Evolutionary conservation across 2,797 vertebrate species (phyloP).

Genomic region (Serranus cabrilla): DNA sequence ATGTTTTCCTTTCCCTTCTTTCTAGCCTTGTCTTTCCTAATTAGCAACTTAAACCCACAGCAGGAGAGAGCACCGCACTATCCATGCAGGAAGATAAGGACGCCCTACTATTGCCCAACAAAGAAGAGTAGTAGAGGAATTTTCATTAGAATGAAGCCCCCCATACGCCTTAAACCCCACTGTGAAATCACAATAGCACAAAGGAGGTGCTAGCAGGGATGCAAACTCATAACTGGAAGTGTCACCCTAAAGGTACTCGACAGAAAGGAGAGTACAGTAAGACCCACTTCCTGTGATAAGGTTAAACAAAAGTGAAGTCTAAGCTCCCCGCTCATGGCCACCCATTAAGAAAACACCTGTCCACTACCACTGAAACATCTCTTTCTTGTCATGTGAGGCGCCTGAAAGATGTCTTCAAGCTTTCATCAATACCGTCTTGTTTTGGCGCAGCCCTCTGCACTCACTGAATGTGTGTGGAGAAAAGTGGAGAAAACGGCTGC

Average conservation of each 20-base stretch:
- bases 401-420: conserved; percentile 75
- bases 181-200: conserved; percentile 85
- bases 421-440: conserved; percentile 83
- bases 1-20: conserved; percentile 75
- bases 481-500: conserved; percentile 73
- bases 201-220: conserved; percentile 77
- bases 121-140: conserved; percentile 86
- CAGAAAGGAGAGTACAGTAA: conserved; percentile 69
- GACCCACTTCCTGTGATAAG: conserved; percentile 60
- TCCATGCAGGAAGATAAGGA: conserved; percentile 83
- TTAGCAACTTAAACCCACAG: conserved; percentile 89
- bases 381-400: conserved; percentile 70
- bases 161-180: conserved; percentile 81
- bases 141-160: conserved; percentile 90
- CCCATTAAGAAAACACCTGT: conserved; percentile 71
- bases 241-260: conserved; percentile 73
- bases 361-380: conserved; percentile 70
- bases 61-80: conserved; percentile 84
- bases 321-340: conserved; percentile 41
- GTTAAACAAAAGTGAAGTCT: conserved; percentile 50
- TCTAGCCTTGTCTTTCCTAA: conserved; percentile 85
- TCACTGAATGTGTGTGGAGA: conserved; percentile 72
- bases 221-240: conserved; percentile 82
- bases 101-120: conserved; percentile 80
- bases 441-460: conserved; percentile 73